Base-by-base conservation (phyloP, 2,113 vertebrate genomes). In the Trichomycterus rosablanca region DNA sequence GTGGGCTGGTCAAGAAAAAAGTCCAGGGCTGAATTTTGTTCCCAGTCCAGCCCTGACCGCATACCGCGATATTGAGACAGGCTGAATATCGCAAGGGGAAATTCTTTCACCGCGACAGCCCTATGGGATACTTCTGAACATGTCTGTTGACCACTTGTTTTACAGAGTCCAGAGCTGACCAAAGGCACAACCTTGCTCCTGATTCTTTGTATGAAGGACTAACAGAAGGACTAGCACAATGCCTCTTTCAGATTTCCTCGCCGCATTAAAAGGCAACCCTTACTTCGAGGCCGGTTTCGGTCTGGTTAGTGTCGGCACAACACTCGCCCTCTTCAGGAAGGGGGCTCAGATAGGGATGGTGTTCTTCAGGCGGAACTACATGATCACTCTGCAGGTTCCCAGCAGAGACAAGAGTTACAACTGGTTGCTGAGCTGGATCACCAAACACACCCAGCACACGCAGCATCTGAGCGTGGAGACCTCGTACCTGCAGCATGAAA, bases 271-370 rank as follows among this genome's bases (percentile, higher is more conserved):
- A 73, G 95, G 98, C 82, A 98, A 98, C 78, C 95, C 93, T 0
- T 98, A 98, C 72, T 99, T 99, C 0, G 95, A 95, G 66, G 97
- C 97, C 32, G 97, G 97, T 3, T 99, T 99, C 8, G 97, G 97
- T 23, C 84, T 99, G 0, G 93, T 99, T 0, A 95, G 97, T 8
- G 86, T 99, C 20, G 97, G 97, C 39, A 95, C 97, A 0, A 91
- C 89, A 1, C 65, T 99, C 62, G 97, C 97, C 0, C 43, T 93
- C 60, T 92, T 92, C 49, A 88, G 95, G 50, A 98, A 97, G 59
- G 86, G 94, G 0, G 91, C 89, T 35, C 97, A 99, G 44, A 74
- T 96, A 19, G 97, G 95, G 2, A 84, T 95, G 83, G 75, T 97
- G 51, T 95, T 93, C 70, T 98, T 99, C 77, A 89, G 93, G 28